phyloP scores from a whole-genome alignment of 53 echinoderm and acorn worm species.

The Apostichopus leukothele region DNA sequence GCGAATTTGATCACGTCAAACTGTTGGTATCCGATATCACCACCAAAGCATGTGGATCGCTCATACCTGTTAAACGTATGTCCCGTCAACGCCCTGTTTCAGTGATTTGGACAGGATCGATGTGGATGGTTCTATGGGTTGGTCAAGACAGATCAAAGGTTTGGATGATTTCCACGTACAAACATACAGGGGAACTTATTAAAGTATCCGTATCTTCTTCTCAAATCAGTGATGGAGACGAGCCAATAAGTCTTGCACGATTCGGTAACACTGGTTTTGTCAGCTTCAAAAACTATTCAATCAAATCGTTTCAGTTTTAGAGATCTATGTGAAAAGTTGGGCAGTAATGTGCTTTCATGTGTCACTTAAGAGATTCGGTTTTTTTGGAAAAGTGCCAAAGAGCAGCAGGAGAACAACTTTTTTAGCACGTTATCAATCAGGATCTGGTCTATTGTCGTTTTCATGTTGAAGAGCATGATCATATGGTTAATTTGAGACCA shows the following conservation, averaged over 20 bases:
- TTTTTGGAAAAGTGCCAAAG: too few relatives aligned
- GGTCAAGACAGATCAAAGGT: not conserved
- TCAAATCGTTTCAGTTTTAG: too few relatives aligned
- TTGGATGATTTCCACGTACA: not conserved
- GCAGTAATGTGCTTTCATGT: too few relatives aligned
- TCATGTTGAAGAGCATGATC: too few relatives aligned
- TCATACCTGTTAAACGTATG: not conserved
- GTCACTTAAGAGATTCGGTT: too few relatives aligned
- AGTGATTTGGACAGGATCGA: not conserved
- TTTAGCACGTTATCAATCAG: too few relatives aligned
- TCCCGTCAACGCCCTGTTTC: not conserved
- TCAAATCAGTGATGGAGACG: not conserved
- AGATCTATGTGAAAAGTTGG: too few relatives aligned
- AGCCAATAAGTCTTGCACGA: not conserved
- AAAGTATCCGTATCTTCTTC: not conserved
- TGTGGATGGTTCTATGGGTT: slow-evolving; percentile 8
- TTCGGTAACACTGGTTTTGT: slow-evolving; percentile 8
- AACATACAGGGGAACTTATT: not conserved
- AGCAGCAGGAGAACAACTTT: too few relatives aligned
- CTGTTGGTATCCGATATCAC: not conserved
- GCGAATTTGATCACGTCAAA: not conserved
- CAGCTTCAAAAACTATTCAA: not conserved
- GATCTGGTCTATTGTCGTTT: too few relatives aligned
- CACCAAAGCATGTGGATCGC: not conserved
- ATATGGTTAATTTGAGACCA: too few relatives aligned